These are phyloP conservation scores for Carassius gibelio DNA, from an alignment of 2,113 vertebrate species.

Conservation along the genomic window DNA sequence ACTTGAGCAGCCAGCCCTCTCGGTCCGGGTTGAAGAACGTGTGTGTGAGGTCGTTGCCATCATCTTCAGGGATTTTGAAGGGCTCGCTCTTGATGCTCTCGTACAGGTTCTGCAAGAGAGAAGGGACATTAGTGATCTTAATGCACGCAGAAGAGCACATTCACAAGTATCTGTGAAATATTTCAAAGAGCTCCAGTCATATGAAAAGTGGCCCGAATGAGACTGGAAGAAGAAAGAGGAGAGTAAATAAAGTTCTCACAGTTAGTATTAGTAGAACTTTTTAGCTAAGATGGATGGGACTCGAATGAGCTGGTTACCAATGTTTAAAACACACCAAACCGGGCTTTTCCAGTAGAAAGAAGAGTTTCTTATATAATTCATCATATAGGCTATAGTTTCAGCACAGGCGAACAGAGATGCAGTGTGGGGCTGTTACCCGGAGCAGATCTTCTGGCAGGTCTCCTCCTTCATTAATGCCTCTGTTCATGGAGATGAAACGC, in stretches of 20 bases:
- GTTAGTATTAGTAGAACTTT: too few species aligned
- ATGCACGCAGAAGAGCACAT: slow-evolving; percentile 25
- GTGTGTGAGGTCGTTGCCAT: too few species aligned
- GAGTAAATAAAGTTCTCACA: neutral
- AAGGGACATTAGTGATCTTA: neutral
- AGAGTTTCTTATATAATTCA: too few species aligned
- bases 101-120: neutral
- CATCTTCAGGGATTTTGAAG: too few species aligned
- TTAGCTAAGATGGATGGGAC: too few species aligned
- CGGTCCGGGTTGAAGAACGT: too few species aligned
- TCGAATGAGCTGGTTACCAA: too few species aligned
- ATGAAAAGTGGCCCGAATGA: neutral
- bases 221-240: neutral
- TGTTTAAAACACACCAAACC: too few species aligned
- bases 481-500: slow-evolving; percentile 97
- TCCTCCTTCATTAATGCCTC: slow-evolving; percentile 96
- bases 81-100: too few species aligned
- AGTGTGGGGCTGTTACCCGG: slow-evolving; percentile 72
- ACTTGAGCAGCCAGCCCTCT: slow-evolving; percentile 46
- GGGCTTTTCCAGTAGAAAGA: too few species aligned
- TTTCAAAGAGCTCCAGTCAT: slow-evolving; percentile 1
- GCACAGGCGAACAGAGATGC: too few species aligned
- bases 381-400: too few species aligned
- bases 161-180: slow-evolving; percentile 35
- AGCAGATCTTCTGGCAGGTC: slow-evolving; percentile 96